phyloP scores from a whole-genome alignment of 2,113 vertebrate species.

The Garra rufa region DNA sequence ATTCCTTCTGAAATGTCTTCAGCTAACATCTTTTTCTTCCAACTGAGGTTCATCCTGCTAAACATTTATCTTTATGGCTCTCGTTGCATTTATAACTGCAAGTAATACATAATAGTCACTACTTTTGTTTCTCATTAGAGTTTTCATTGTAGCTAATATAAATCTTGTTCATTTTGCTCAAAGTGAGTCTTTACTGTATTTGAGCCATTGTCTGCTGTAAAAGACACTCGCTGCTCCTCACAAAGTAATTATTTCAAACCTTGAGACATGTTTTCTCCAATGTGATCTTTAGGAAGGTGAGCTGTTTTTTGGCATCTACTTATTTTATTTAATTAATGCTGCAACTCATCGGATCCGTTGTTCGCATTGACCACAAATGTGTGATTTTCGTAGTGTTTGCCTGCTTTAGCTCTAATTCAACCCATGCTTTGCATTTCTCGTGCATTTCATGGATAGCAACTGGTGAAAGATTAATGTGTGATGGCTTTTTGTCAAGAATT shows the following conservation, averaged over 20 bases:
- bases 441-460: not conserved
- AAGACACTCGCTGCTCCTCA: not conserved
- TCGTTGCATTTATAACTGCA: not conserved
- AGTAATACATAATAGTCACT: not conserved
- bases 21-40: not conserved
- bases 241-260: too few relatives aligned
- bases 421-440: not conserved
- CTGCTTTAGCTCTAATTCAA: not conserved
- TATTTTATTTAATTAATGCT: too few relatives aligned
- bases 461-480: not conserved
- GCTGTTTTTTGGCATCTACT: too few relatives aligned
- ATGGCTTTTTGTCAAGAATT: not conserved
- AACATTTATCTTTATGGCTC: not conserved
- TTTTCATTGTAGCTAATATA: too few relatives aligned
- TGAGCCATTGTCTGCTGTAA: not conserved
- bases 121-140: not conserved
- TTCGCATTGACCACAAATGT: not conserved
- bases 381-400: not conserved
- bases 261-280: too few relatives aligned
- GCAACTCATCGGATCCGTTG: not conserved
- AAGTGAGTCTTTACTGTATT: not conserved
- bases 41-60: too few relatives aligned
- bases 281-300: too few relatives aligned
- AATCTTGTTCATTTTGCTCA: not conserved
- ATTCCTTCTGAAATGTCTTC: not conserved